phyloP scores from a whole-genome alignment of 2,113 vertebrate genomes.

The Lepisosteus oculatus region DNA sequence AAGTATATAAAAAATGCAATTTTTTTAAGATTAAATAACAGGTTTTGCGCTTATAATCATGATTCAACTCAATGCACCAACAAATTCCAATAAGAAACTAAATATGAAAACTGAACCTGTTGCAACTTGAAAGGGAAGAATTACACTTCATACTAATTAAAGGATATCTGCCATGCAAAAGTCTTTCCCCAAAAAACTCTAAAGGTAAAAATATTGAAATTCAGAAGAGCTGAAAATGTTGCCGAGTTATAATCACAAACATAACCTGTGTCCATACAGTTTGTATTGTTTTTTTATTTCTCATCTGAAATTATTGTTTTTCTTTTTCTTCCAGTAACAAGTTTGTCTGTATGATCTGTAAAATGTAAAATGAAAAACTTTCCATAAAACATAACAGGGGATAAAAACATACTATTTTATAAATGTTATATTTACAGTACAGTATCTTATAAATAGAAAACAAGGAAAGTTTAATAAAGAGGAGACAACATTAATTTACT shows the following conservation, averaged over 20 bases:
- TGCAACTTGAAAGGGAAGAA: conserved; percentile 65
- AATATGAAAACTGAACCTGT: conserved; percentile 66
- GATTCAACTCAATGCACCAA: conserved; percentile 74
- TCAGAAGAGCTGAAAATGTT: conserved; percentile 56
- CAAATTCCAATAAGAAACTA: conserved; percentile 75
- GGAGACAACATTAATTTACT: no score
- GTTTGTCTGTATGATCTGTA: no score
- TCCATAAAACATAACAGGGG: no score
- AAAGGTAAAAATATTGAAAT: conserved; percentile 54
- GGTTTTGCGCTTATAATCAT: conserved; percentile 65
- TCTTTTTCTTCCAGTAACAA: no score
- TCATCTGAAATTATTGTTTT: no score
- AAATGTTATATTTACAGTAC: no score
- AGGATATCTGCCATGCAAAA: conserved; percentile 71
- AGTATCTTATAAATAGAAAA: no score
- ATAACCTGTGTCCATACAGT: no score
- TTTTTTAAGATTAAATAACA: conserved; percentile 66
- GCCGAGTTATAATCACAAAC: conserved; percentile 10
- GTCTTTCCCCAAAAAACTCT: conserved; percentile 56
- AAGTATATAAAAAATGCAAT: conserved; percentile 57
- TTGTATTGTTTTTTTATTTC: no score
- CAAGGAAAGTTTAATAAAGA: no score
- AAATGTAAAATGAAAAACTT: no score
- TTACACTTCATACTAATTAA: conserved; percentile 65
- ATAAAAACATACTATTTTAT: no score